Conservation (phyloP, 2,888 invertebrate species). For the Andrena haemorrhoa region DNA sequence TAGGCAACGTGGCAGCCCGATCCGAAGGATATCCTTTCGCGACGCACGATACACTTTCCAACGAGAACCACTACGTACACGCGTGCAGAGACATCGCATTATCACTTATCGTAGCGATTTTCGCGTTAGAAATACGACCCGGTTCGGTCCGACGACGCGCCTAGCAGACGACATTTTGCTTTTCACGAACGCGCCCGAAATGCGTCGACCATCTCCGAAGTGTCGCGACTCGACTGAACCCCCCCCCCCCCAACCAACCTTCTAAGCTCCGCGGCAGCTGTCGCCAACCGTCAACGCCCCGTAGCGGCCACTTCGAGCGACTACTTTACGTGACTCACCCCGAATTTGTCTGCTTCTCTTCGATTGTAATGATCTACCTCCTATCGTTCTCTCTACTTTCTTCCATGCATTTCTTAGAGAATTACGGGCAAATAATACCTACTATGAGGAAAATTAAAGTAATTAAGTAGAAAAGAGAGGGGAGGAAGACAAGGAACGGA, state of each 20-base stretch:
- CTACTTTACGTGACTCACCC: background rate
- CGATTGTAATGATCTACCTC: conserved; percentile 4
- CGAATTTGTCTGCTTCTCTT: background rate
- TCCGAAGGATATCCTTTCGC: conserved; percentile 29
- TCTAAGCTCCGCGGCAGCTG: too few species aligned
- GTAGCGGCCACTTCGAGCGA: background rate
- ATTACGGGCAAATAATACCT: background rate
- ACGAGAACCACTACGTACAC: conserved; percentile 45
- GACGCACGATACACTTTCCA: conserved; percentile 28
- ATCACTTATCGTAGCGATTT: conserved; percentile 77
- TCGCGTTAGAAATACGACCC: conserved; percentile 79
- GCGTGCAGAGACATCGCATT: conserved; percentile 62
- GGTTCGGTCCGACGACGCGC: conserved; percentile 81
- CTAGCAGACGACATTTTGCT: conserved; percentile 83
- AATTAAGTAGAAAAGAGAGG: background rate
- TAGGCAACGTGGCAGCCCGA: conserved; percentile 34
- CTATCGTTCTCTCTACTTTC: background rate
- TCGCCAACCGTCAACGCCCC: conserved; percentile 14
- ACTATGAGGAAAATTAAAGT: background rate
- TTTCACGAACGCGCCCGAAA: conserved; percentile 68
- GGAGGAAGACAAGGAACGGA: background rate
- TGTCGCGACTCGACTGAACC: conserved; percentile 8
- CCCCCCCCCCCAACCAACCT: too few species aligned
- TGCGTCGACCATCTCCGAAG: conserved; percentile 55
- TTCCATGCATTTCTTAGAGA: background rate